Conservation (phyloP, 2,888 invertebrate genomes). For the Agrotis ipsilon region DNA sequence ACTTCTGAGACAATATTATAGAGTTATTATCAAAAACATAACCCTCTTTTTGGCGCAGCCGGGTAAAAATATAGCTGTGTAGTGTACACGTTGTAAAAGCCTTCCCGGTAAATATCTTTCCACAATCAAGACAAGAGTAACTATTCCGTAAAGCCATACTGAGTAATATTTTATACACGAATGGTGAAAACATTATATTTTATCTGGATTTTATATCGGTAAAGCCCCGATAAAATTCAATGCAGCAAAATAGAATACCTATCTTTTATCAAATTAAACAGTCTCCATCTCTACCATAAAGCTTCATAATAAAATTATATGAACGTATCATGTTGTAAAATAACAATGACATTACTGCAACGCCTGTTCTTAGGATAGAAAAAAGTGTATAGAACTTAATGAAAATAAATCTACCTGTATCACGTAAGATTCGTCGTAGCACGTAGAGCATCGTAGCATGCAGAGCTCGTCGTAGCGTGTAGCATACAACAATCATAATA, state of each 20-base stretch:
- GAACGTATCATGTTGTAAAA: background rate
- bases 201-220: constrained; percentile 1
- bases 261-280: constrained; percentile 1
- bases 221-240: constrained; percentile 1
- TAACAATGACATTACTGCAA: constrained; percentile 5
- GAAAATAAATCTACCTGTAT: too few relatives aligned
- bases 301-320: background rate
- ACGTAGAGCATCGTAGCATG: too few relatives aligned
- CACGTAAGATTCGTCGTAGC: too few relatives aligned
- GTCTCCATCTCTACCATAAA: background rate
- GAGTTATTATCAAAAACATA: too few relatives aligned
- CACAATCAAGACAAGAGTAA: too few relatives aligned
- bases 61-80: too few relatives aligned
- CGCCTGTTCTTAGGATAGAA: background rate
- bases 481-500: too few relatives aligned
- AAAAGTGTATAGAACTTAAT: background rate
- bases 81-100: too few relatives aligned
- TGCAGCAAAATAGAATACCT: background rate
- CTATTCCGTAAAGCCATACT: background rate
- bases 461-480: too few relatives aligned
- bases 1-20: too few relatives aligned
- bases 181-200: background rate
- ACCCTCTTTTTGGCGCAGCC: too few relatives aligned
- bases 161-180: background rate
- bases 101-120: constrained; percentile 1